Evolutionary conservation across 2,888 invertebrate species (phyloP).

Genomic region (Archips xylosteana): DNA sequence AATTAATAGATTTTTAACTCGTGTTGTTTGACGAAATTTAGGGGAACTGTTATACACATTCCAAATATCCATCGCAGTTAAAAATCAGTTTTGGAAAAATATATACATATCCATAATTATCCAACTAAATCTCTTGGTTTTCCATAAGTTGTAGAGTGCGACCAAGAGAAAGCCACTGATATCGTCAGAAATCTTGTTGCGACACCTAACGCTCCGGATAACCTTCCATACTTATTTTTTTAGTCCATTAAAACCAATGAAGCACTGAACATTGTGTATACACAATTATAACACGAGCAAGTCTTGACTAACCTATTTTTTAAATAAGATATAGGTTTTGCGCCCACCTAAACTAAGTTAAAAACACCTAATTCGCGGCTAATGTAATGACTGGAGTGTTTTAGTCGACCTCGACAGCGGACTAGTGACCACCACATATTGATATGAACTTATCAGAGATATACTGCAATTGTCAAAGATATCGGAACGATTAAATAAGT

Average conservation of each 20-base stretch:
- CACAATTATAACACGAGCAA: background rate
- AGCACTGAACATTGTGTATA: background rate
- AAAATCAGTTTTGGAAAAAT: background rate
- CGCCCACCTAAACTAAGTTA: background rate
- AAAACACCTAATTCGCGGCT: background rate
- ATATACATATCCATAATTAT: no score
- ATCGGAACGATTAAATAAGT: constrained; percentile 47
- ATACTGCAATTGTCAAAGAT: constrained; percentile 24
- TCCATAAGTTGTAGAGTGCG: background rate
- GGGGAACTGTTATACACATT: background rate
- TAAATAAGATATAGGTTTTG: background rate
- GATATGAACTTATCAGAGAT: constrained; percentile 30
- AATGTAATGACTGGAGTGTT: background rate
- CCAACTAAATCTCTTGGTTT: background rate
- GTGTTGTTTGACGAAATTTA: background rate
- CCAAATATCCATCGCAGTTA: background rate
- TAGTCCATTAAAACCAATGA: background rate
- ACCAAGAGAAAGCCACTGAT: background rate
- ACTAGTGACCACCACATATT: constrained; percentile 2
- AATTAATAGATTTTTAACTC: background rate
- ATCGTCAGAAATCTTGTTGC: background rate
- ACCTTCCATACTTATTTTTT: background rate
- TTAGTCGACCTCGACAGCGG: constrained; percentile 28
- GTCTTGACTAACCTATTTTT: background rate
- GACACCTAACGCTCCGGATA: background rate